phyloP scores from a whole-genome alignment of 2,113 vertebrate species.

The Gulo gulo region DNA sequence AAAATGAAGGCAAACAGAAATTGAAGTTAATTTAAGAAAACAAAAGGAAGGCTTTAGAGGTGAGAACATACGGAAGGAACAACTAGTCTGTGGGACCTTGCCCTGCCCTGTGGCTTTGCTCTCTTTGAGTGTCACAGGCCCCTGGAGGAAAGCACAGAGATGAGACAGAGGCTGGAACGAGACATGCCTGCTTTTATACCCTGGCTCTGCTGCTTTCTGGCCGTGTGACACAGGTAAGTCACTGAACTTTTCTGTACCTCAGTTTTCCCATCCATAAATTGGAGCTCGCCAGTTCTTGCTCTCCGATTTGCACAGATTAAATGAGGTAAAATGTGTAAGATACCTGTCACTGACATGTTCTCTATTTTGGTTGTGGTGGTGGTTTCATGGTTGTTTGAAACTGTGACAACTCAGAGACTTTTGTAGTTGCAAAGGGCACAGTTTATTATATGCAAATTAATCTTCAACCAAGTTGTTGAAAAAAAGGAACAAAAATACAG shows the following conservation, averaged over 20 bases:
- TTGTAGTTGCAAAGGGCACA: not conserved
- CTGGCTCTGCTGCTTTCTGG: not conserved
- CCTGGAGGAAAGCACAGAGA: not conserved
- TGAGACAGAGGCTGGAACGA: accelerated
- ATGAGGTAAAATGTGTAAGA: not conserved
- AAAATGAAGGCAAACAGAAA: conserved; percentile 37
- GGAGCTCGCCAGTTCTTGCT: not conserved
- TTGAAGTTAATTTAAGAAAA: conserved; percentile 38
- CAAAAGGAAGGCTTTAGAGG: not conserved
- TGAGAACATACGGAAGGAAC: not conserved
- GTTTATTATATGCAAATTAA: not conserved
- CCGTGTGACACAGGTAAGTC: not conserved
- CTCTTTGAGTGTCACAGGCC: not conserved
- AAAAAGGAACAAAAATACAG: not conserved
- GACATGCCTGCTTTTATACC: not conserved
- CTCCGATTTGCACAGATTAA: not conserved
- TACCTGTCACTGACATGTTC: not conserved
- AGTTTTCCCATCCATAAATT: not conserved
- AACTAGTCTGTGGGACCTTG: not conserved
- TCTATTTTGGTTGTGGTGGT: not conserved
- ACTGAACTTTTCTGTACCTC: not conserved
- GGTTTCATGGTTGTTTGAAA: not conserved
- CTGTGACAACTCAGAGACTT: not conserved
- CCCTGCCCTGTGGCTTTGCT: accelerated
- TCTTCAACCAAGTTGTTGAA: not conserved